phyloP scores from a whole-genome alignment of 2,888 invertebrate genomes.

The Drosophila lutescens region DNA sequence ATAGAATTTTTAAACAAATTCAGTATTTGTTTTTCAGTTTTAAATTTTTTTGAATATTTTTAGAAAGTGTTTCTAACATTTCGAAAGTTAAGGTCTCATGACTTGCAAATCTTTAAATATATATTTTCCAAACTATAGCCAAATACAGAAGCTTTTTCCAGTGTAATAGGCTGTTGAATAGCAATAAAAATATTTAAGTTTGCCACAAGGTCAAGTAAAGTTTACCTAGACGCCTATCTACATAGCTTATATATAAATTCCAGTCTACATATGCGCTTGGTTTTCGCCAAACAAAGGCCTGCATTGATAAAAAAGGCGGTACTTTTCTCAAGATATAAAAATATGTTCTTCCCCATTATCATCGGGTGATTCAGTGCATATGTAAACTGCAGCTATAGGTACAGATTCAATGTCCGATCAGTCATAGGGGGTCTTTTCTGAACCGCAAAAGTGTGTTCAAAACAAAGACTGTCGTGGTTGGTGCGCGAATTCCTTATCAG shows the following conservation, averaged over 20 bases:
- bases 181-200: conserved; percentile 31
- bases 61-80: too few relatives aligned
- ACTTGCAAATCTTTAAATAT: neutral
- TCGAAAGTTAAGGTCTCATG: too few relatives aligned
- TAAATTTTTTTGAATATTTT: too few relatives aligned
- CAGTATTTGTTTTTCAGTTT: too few relatives aligned
- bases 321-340: conserved; percentile 6
- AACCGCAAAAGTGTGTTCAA: conserved; percentile 3
- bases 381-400: conserved; percentile 2
- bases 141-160: neutral
- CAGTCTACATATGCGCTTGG: neutral
- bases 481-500: conserved; percentile 33
- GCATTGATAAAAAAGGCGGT: conserved; percentile 23
- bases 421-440: conserved; percentile 19
- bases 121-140: neutral
- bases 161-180: conserved; percentile 11
- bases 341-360: conserved; percentile 16
- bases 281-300: conserved; percentile 15
- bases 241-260: neutral
- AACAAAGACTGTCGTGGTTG: conserved; percentile 18
- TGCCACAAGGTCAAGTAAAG: conserved; percentile 12
- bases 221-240: conserved; percentile 15
- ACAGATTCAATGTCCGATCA: neutral
- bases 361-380: conserved; percentile 27
- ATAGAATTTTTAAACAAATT: too few relatives aligned